Base-by-base conservation (phyloP, 2,888 invertebrate genomes). In the Drosophila algonquin region DNA sequence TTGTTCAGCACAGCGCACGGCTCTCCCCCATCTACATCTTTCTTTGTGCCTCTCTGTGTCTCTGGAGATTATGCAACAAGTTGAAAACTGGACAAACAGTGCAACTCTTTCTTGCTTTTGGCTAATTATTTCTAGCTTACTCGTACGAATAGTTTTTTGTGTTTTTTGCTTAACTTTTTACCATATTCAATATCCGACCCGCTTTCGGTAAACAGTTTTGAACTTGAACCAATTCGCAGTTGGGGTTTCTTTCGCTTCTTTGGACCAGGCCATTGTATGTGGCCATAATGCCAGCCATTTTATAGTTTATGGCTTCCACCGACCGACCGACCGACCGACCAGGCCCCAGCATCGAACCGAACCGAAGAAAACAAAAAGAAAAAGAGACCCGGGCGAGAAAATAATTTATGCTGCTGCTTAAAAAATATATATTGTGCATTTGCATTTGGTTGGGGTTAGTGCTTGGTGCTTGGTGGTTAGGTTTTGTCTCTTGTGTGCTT, bases 171-270 rank as follows among this genome's bases (percentile, higher is more conserved):
- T 7, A 30, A 30, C 50, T 46, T 30, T 24, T 12, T 30, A 44
- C 24, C 44, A 48, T 45, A 40, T 72, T 46, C 40, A 45, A 58
- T 58, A 45, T 16, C 87, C 87, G 89, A 87, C 87, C 87, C 79
- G 78, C 85, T 87, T 85, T 84, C 51, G 30, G 67, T 57, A 55
- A 70, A 77, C 58, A 67, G 35, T 69, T 78, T 77, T 86, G 85
- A 86, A 86, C 85, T 86, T 86, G 85, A 86, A 89, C 85, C 72
- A 81, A 87, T 76, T 86, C 50, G 77, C 73, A 44, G 57, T 46
- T 62, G 56, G 32, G 61, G 71, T 57, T 62, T 67, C 12, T 63
- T 52, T 61, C 40, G 56, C 55, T 62, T 32, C 65, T 71, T 63
- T 40, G 18, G 24, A 16, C 50, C 63, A 35, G 24, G 32, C 40